Evolutionary conservation across 1,140 invertebrate species (phyloP).

Genomic region (Drosophila subpulchrella): DNA sequence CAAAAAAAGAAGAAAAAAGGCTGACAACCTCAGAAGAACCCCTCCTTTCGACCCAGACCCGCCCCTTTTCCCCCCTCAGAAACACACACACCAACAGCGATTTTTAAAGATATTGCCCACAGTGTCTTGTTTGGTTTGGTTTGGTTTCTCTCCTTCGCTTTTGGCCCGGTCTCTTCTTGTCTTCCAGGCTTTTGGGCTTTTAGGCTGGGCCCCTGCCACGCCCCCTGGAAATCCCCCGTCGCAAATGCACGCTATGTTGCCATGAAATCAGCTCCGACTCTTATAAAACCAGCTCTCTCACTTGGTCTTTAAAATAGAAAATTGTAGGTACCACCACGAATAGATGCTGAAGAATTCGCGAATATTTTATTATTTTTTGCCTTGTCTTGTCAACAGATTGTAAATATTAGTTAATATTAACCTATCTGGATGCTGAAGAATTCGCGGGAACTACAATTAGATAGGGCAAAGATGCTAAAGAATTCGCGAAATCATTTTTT

Average conservation of each 20-base stretch:
- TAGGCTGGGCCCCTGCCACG: constrained; percentile 21
- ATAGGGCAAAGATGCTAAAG: background rate
- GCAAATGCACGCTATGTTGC: constrained; percentile 21
- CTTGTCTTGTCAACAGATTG: too few relatives aligned
- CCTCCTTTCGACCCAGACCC: constrained; percentile 27
- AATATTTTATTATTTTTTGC: too few relatives aligned
- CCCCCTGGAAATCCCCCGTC: constrained; percentile 9
- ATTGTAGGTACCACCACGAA: background rate
- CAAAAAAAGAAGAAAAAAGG: constrained; percentile 12
- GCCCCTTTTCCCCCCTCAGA: background rate
- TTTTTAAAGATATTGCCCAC: constrained; percentile 80
- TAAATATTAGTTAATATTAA: too few relatives aligned
- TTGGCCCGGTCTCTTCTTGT: constrained; percentile 10
- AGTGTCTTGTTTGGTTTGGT: constrained; percentile 63
- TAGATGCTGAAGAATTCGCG: too few relatives aligned
- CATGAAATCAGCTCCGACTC: constrained; percentile 13
- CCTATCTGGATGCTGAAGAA: too few relatives aligned
- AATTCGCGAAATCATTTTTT: background rate
- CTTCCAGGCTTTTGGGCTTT: constrained; percentile 39
- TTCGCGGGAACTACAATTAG: too few relatives aligned
- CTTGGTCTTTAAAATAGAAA: background rate
- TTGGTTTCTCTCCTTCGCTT: constrained; percentile 10
- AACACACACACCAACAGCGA: constrained; percentile 50
- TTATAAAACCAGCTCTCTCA: constrained; percentile 2
- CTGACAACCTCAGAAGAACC: constrained; percentile 42